Percentiles rank a stretch among this genome's conserved stretches.
These are phyloP conservation scores for Betta splendens DNA, from an alignment of 2,797 vertebrate species.

Conservation along the genomic window DNA sequence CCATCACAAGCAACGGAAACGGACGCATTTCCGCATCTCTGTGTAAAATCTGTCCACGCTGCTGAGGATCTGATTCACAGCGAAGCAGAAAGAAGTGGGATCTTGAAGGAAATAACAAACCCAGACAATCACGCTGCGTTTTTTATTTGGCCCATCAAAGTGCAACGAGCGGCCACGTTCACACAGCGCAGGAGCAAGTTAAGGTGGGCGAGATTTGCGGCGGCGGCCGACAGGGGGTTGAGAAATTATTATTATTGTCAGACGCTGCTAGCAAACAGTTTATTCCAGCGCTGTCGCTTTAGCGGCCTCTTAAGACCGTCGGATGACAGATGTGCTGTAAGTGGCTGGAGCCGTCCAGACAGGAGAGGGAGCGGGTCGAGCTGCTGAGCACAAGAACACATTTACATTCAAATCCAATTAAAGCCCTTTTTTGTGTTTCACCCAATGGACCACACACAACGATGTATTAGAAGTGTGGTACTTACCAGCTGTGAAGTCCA, in stretches of 20 bases:
- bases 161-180: constrained; percentile 33
- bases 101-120: constrained; percentile 43
- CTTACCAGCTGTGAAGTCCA: neutral
- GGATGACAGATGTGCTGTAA: constrained; percentile 20
- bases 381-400: neutral
- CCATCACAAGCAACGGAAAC: constrained; percentile 28
- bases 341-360: constrained; percentile 1
- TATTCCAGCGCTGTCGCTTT: constrained; percentile 34
- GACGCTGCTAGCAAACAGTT: constrained; percentile 15
- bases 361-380: neutral
- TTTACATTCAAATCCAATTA: neutral
- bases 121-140: constrained; percentile 31
- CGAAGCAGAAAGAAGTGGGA: constrained; percentile 36
- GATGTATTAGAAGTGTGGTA: neutral
- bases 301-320: constrained; percentile 31
- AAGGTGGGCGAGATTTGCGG: constrained; percentile 22
- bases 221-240: constrained; percentile 25
- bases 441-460: neutral
- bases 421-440: neutral
- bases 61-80: constrained; percentile 26
- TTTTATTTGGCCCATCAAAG: constrained; percentile 52
- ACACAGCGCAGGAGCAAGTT: constrained; percentile 11
- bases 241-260: constrained; percentile 44
- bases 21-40: constrained; percentile 11
- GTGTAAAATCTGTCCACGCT: constrained; percentile 13